These are phyloP conservation scores for Chamaea fasciata DNA, from an alignment of 2,113 vertebrate genomes.

Conservation along the genomic window DNA sequence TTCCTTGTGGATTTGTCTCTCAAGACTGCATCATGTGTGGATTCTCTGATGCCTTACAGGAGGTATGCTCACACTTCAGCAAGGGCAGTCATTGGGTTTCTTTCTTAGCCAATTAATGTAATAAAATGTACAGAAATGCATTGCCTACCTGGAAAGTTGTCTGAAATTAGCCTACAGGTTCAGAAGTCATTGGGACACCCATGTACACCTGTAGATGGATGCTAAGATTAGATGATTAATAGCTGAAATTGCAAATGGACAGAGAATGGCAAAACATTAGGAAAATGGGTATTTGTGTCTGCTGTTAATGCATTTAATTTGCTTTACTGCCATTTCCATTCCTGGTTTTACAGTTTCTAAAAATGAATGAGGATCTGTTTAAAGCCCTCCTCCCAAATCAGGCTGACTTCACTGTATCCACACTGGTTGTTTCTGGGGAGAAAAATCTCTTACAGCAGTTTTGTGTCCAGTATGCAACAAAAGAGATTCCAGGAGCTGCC, in stretches of 20 bases:
- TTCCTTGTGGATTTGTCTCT: neutral
- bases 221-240: neutral
- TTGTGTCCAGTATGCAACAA: neutral
- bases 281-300: neutral
- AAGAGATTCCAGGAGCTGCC: neutral
- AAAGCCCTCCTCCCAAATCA: neutral
- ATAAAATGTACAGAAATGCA: neutral
- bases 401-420: neutral
- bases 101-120: neutral
- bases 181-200: neutral
- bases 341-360: neutral
- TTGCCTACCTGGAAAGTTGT: neutral
- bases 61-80: neutral
- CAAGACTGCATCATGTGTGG: neutral
- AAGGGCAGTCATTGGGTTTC: neutral
- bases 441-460: neutral
- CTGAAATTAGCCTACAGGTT: neutral
- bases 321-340: neutral
- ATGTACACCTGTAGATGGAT: neutral
- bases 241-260: neutral
- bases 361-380: neutral
- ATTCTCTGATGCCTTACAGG: neutral
- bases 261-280: neutral
- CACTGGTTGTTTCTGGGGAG: neutral
- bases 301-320: constrained; percentile 13